Evolutionary conservation across 2,113 vertebrate genomes (phyloP).

Genomic region (Paratilapia polleni): DNA sequence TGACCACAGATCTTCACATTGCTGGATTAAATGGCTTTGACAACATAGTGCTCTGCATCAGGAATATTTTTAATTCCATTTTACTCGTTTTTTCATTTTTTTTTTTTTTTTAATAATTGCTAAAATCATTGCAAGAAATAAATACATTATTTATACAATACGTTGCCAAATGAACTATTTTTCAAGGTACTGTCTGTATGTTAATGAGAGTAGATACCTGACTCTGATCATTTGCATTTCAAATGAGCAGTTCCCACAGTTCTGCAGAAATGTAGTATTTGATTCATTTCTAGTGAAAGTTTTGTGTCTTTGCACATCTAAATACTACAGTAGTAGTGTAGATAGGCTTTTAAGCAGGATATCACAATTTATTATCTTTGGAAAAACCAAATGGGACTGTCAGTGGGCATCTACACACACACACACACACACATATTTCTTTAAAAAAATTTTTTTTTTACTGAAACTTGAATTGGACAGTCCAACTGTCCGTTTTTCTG

Average conservation of each 20-base stretch:
- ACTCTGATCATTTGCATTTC: slow-evolving; percentile 8
- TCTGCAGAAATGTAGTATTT: neutral
- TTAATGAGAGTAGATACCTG: neutral
- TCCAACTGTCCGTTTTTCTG: neutral
- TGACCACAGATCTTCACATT: neutral
- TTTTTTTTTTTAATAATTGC: neutral
- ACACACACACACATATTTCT: too few relatives aligned
- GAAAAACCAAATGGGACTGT: neutral
- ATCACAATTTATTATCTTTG: neutral
- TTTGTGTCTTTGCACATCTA: neutral
- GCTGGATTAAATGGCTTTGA: neutral
- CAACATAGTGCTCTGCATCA: neutral
- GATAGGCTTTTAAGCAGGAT: neutral
- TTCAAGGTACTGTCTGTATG: neutral
- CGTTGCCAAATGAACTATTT: slow-evolving; percentile 36
- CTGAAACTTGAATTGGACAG: neutral
- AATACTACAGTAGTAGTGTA: neutral
- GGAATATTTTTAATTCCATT: neutral
- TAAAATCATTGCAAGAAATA: neutral
- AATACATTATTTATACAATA: neutral
- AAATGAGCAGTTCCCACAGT: neutral
- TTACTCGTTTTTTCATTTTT: too few relatives aligned
- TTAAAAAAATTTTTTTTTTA: neutral
- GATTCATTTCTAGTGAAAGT: neutral
- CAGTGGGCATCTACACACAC: too few relatives aligned